Conservation (phyloP, 2,888 invertebrate species). For the Callimorpha dominula region DNA sequence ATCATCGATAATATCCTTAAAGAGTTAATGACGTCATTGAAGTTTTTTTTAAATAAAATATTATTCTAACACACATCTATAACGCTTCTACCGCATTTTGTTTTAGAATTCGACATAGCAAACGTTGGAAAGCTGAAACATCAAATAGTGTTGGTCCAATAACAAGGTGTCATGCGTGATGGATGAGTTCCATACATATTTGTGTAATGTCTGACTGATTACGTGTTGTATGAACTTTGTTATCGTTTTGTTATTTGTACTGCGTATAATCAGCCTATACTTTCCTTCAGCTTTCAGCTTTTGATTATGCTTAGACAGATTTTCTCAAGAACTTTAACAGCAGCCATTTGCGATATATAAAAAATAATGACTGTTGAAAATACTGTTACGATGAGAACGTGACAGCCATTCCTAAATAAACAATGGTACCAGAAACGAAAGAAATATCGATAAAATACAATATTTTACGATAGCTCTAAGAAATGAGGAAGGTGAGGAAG, state of each 20-base stretch:
- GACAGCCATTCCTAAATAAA: background rate
- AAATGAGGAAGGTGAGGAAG: too few species aligned
- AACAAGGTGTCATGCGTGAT: constrained; percentile 57
- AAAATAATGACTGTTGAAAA: background rate
- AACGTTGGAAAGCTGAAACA: constrained; percentile 13
- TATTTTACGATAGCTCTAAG: background rate
- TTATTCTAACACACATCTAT: background rate
- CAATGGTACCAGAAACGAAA: background rate
- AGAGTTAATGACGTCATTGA: background rate
- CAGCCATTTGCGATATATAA: background rate
- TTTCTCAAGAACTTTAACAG: background rate
- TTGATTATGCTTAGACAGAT: background rate
- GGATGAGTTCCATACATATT: constrained; percentile 49
- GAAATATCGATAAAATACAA: background rate
- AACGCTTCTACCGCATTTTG: background rate
- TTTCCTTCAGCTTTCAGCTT: background rate
- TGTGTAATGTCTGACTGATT: constrained; percentile 49
- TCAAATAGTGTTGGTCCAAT: constrained; percentile 34
- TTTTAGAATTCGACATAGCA: constrained; percentile 4
- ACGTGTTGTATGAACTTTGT: constrained; percentile 17
- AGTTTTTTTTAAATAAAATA: background rate
- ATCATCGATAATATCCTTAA: too few species aligned
- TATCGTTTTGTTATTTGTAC: constrained; percentile 12
- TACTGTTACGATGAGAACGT: background rate
- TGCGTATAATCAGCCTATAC: background rate